Evolutionary conservation across 2,888 invertebrate species (phyloP), one percentile per base, ranked within the genome.

Genomic region (Diloba caeruleocephala): DNA sequence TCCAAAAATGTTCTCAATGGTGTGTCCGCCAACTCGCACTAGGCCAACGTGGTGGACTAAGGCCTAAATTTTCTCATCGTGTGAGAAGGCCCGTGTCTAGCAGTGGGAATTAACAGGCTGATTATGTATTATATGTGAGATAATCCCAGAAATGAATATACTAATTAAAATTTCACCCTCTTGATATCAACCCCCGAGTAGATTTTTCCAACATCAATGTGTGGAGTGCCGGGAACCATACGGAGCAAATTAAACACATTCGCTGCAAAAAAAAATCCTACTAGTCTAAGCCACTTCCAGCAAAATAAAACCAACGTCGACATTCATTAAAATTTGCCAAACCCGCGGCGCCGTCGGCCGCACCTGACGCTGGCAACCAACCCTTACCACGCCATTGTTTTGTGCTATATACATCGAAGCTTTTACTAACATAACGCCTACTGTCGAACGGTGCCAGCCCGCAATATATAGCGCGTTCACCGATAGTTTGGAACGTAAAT

Each of bases 321-420:
- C 89, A 90, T 91, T 91, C 91, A 91, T 91, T 91, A 90, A 81
- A 81, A 79, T 79, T 79, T 81, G 78, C 78, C 74, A 74, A 78
- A 77, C 74, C 76, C 74, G 74, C 72, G 73, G 64, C 66, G 71
- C 78, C 78, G 80, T 80, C 79, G 54, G 45, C 44, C 60, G 65
- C 81, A 80, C 80, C 80, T 81, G 84, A 78, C 81, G 79, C 74
- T 62, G 21, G 21, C 21, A 21, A 33, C 1, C 38, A 36, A 31
- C 44, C 48, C 39, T 37, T 19, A 34, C 53, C 49, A 54, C 61
- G 68, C 33, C 50, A 67, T 67, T 67, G 65, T 70, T 60, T 63
- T 57, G 62, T 55, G 46, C 59, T 49, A 42, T 48, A 60, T 78
- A 78, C 83, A 84, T 76, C 71, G 71, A 61, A 36, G 57, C 56